phyloP scores from a whole-genome alignment of 2,113 vertebrate species.

The Poeciliopsis turrubarensis region DNA sequence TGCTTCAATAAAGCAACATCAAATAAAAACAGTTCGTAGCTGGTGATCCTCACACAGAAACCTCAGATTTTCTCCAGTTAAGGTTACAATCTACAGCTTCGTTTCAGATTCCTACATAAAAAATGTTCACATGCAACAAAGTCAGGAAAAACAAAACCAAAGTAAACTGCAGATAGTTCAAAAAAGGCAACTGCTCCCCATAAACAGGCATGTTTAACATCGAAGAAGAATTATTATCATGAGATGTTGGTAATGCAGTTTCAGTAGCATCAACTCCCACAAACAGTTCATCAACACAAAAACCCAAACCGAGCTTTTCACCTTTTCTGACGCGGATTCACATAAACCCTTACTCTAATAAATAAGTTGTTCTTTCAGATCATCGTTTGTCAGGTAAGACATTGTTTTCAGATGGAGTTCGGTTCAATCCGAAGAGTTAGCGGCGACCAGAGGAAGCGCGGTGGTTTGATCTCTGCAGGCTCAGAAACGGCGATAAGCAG shows the following conservation, averaged over 20 bases:
- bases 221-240: constrained; percentile 12
- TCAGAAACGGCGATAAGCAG: constrained; percentile 3
- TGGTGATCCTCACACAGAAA: constrained; percentile 65
- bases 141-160: constrained; percentile 44
- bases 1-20: constrained; percentile 58
- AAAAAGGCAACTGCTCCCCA: constrained; percentile 68
- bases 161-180: constrained; percentile 61
- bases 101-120: constrained; percentile 44
- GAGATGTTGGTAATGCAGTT: constrained; percentile 36
- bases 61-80: constrained; percentile 40
- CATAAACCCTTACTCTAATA: background rate
- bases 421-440: constrained; percentile 54
- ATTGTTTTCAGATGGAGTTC: constrained; percentile 41
- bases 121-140: constrained; percentile 69
- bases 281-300: constrained; percentile 40
- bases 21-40: constrained; percentile 55
- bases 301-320: constrained; percentile 4
- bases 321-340: constrained; percentile 28
- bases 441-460: constrained; percentile 56
- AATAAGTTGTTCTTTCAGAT: background rate
- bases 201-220: constrained; percentile 59
- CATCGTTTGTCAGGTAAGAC: constrained; percentile 4
- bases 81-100: constrained; percentile 50
- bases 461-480: constrained; percentile 39
- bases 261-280: constrained; percentile 30